phyloP scores from a whole-genome alignment of 2,888 invertebrate genomes.

The Pachydiplax longipennis region DNA sequence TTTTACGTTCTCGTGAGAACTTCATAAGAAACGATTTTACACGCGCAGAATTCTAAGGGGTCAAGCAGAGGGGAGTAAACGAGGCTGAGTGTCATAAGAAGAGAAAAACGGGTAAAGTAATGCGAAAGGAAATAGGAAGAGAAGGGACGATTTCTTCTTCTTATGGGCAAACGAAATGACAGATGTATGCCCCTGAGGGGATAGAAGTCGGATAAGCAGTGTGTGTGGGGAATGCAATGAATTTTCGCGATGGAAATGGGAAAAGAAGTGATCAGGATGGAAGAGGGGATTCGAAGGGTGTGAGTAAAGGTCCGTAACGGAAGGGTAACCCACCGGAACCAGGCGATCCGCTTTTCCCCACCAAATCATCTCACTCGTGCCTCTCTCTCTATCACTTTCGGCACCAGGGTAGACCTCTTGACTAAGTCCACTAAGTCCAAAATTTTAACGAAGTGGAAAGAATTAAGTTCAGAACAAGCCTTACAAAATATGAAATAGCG shows the following conservation, averaged over 20 bases:
- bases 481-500: too few relatives aligned
- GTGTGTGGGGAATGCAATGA: background rate
- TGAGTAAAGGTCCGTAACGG: background rate
- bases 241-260: background rate
- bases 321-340: background rate
- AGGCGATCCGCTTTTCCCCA: background rate
- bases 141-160: background rate
- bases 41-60: background rate
- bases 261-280: background rate
- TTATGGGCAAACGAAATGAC: background rate
- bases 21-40: background rate
- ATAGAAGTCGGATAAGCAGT: background rate
- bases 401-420: too few relatives aligned
- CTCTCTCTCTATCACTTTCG: too few relatives aligned
- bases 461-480: too few relatives aligned
- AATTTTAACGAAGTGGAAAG: too few relatives aligned
- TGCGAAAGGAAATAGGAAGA: background rate
- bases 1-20: background rate
- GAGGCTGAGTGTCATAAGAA: background rate
- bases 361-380: background rate
- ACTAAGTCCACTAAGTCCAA: too few relatives aligned
- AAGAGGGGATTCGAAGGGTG: background rate
- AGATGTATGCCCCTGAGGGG: background rate
- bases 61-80: background rate
- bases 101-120: background rate